Evolutionary conservation across 2,797 vertebrate genomes (phyloP).

Genomic region (Ctenochaetus hawaiiensis): DNA sequence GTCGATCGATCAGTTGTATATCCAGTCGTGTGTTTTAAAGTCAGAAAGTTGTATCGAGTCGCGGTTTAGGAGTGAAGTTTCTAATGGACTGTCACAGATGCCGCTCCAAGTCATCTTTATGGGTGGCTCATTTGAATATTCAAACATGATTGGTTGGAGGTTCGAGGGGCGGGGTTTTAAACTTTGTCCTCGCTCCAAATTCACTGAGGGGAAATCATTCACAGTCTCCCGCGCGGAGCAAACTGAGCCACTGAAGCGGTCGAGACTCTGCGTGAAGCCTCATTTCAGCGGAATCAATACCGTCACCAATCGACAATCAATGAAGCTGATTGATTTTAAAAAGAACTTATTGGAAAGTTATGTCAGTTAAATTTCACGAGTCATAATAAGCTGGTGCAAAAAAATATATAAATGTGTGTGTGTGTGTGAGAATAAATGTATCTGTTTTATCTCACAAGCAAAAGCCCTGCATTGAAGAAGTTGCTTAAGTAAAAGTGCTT

Average conservation of each 20-base stretch:
- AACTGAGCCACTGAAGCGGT: not conserved
- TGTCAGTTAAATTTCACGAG: not conserved
- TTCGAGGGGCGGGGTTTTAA: slow-evolving; percentile 60
- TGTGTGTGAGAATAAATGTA: too few relatives aligned
- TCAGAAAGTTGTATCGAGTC: slow-evolving; percentile 29
- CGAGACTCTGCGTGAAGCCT: not conserved
- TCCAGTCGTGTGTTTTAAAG: slow-evolving; percentile 49
- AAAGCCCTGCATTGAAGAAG: not conserved
- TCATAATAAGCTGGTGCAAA: not conserved
- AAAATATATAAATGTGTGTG: too few relatives aligned
- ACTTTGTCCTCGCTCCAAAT: slow-evolving; percentile 41
- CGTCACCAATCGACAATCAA: not conserved
- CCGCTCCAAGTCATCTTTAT: slow-evolving; percentile 82
- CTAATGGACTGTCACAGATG: slow-evolving; percentile 75
- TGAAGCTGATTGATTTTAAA: not conserved
- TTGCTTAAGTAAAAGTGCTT: not conserved
- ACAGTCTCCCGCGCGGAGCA: slow-evolving; percentile 1
- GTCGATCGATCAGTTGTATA: slow-evolving; percentile 23
- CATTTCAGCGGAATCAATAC: not conserved
- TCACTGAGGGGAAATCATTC: slow-evolving; percentile 42
- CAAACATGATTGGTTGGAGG: slow-evolving; percentile 75
- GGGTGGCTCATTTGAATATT: slow-evolving; percentile 79
- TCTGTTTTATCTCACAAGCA: not conserved
- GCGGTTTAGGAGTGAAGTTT: slow-evolving; percentile 53
- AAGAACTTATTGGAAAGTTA: not conserved